Conservation (phyloP, 2,113 vertebrate species). For the Hippocampus comes region DNA sequence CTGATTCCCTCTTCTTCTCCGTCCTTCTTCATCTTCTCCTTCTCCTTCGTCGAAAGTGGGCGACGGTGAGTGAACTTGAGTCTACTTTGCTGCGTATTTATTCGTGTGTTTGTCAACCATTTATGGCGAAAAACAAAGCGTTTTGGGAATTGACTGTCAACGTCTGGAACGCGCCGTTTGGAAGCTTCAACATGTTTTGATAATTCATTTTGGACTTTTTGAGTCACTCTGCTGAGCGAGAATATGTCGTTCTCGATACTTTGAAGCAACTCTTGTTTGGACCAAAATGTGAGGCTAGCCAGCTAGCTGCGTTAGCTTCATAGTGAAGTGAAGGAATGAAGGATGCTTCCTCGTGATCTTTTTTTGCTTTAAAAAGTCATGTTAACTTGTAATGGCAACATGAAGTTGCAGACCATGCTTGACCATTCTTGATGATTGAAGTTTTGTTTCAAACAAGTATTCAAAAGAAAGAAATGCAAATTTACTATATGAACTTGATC, state of each 20-base stretch:
- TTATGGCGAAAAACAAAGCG: neutral
- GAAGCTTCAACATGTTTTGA: neutral
- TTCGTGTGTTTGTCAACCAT: neutral
- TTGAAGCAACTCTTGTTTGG: neutral
- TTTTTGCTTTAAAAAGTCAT: neutral
- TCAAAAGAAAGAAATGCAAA: neutral
- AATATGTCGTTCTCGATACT: neutral
- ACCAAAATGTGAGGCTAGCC: neutral
- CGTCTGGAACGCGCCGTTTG: neutral
- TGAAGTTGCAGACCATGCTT: neutral
- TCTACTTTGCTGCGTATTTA: neutral
- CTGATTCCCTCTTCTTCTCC: neutral
- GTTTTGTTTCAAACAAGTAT: neutral
- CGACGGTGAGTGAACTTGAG: constrained; percentile 2
- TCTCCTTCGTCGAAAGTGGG: neutral
- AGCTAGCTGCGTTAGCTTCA: neutral
- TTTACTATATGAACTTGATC: neutral
- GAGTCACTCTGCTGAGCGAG: neutral
- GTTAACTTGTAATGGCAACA: neutral
- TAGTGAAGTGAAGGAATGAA: neutral
- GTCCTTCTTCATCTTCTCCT: neutral
- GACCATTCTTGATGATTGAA: neutral
- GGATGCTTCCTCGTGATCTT: neutral
- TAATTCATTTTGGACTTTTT: neutral
- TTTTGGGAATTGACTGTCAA: neutral